Conservation (phyloP, 92 coral and sea anemone species). For the Heliopora coerulea region DNA sequence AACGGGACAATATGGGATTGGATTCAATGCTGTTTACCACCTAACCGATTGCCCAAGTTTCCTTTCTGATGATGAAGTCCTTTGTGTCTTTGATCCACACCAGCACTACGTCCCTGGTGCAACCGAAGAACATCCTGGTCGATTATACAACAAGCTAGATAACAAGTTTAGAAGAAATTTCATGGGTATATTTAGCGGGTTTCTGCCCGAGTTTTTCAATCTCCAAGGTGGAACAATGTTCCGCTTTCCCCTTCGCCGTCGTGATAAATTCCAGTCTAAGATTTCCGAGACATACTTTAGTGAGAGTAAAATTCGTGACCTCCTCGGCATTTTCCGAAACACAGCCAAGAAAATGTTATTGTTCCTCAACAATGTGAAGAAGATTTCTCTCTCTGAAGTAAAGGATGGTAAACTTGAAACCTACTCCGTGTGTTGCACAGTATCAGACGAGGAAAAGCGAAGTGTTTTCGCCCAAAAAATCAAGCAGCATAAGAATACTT, state of each 20-base stretch:
- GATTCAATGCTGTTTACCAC: slow-evolving; percentile 90
- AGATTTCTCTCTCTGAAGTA: slow-evolving; percentile 70
- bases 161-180: slow-evolving; percentile 50
- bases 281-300: slow-evolving; percentile 55
- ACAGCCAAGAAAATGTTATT: slow-evolving; percentile 70
- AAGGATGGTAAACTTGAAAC: slow-evolving; percentile 54
- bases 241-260: slow-evolving; percentile 74
- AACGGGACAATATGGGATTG: slow-evolving; percentile 94
- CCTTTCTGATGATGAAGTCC: slow-evolving; percentile 71
- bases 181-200: slow-evolving; percentile 69
- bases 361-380: slow-evolving; percentile 69
- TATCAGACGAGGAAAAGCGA: slow-evolving; percentile 59
- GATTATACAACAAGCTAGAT: slow-evolving; percentile 57
- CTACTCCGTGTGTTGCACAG: slow-evolving; percentile 56
- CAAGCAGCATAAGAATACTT: slow-evolving; percentile 30
- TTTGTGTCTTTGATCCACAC: slow-evolving; percentile 82
- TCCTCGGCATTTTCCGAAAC: slow-evolving; percentile 46
- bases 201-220: slow-evolving; percentile 66
- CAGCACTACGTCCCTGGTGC: slow-evolving; percentile 76
- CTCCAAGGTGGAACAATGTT: slow-evolving; percentile 73
- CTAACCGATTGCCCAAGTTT: slow-evolving; percentile 88
- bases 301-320: slow-evolving; percentile 17
- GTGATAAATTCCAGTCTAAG: slow-evolving; percentile 43
- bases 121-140: slow-evolving; percentile 62
- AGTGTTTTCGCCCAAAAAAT: slow-evolving; percentile 50